Evolutionary conservation across 2,113 vertebrate genomes (phyloP), one percentile per base, ranked within the genome.

Genomic region (Toxotes jaculatrix): DNA sequence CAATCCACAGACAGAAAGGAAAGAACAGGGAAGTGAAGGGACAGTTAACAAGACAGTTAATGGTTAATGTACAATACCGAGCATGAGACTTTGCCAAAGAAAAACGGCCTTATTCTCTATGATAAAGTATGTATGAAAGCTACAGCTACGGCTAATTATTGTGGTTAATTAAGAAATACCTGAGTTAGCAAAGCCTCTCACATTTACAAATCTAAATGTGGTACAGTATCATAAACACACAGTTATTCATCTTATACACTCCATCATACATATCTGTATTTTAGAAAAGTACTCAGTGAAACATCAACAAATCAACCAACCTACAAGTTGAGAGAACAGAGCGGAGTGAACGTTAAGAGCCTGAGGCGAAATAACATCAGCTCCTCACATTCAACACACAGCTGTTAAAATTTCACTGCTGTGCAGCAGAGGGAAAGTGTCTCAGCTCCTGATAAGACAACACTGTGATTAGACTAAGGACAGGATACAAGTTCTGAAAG

Each of bases 401-500:
- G 76, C 56, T 79, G 67, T 75, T 68, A 53, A 66, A 78, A 32
- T 74, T 71, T 68, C 42, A 57, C 36, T 63, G 43, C 63, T 74
- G 71, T 47, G 63, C 71, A 81, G 68, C 42, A 60, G 42, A 89
- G 61, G 34, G 60, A 40, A 73, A 77, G 69, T 43, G 42, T 73
- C 74, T 87, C 51, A 34, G 75, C 77, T 80, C 59, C 71, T 62
- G 36, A 84, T 79, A 84, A 85, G 45, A 70, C 57, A 88, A 82
- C 64, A 32, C 56, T 40, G 66, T 81, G 81, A 90, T 87, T 79
- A 89, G 71, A 85, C 75, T 69, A 53, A 69, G 69, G 68, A 75
- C 57, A 23, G 63, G 55, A 84, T 90, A 61, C 75, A 85, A 84
- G 84, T 88, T 84, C 64, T 71, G 40, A 71, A 77, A 70, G 82